Evolutionary conservation across 2,797 vertebrate genomes (phyloP), one percentile per base, ranked within the genome.

Genomic region (Myotis findleyi): DNA sequence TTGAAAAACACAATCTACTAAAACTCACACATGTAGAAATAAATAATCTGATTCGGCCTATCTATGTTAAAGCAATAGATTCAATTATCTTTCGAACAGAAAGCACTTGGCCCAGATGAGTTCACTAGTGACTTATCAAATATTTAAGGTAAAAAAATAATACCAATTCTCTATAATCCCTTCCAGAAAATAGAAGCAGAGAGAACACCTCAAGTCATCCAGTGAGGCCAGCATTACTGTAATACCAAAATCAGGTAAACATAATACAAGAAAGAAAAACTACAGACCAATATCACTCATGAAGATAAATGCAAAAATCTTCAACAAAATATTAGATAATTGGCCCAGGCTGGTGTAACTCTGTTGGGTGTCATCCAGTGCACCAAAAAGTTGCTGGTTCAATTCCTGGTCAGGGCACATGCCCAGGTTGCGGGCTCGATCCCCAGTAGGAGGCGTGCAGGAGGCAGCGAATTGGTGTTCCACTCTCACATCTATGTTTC

Each of bases 321-420:
- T 88, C 59, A 93, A 30, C 57, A 93, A 89, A 83, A 57, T 57
- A 64, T 68, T 76, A 93, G 25, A 79, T 80, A 93, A 71, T 49
- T 71, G 62, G 23, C 62, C 30, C 30, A 16, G 62, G 62, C 62
- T 3, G 6, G 62, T n/a, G 7, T 64, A n/a, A n/a, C 62, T 64
- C 30, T 30, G 27, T 64, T n/a, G 30, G 30, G 27, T n/a, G 27
- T 64, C 13, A 7, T 64, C 30, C 62, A 30, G 30, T 64, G 62
- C 62, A 17, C 62, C 62, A 64, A n/a, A 62, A n/a, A 30, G 6
- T 64, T 64, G 6, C 62, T 64, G 62, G 62, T n/a, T 64, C 30
- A n/a, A 64, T n/a, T 64, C 62, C 30, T 7, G 14, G 30, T 64
- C 62, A 64, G 62, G 62, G 62, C 30, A 64, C 59, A 62, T 62